Evolutionary conservation across 2,113 vertebrate species (phyloP), one percentile per base, ranked within the genome.

Genomic region (Anser brachyrhynchus): DNA sequence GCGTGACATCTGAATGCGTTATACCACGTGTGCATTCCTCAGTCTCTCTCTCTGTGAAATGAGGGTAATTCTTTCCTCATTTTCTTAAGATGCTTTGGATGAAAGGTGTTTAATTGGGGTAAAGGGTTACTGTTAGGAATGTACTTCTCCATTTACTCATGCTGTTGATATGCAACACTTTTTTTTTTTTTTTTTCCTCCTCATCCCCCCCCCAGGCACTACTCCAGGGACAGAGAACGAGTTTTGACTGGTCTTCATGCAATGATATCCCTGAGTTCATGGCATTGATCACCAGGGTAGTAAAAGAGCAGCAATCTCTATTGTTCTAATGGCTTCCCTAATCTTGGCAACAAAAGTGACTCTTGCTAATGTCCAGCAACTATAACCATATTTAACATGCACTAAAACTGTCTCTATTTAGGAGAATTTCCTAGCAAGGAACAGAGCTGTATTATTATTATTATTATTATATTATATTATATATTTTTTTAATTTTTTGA

Each of bases 81-180:
- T 80, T 71, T 80, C 54, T 37, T 61, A 66, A 71, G 87, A 37
- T 19, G 17, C 9, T 65, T 78, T 73, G 44, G 66, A 33, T 76
- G 69, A 89, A 93, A 87, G 58, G 70, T 66, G 58, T 84, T 93
- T 93, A 92, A 81, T 26, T 78, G 86, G 44, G 76, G 62, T 89
- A 25, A 94, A 93, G 52, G 54, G 8, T 90, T 90, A 23, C 22
- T 86, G 29, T 65, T 84, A 51, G 62, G 57, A 88, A 86, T n/a
- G 64, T 85, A 66, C 59, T 22, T 89, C 2, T 94, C 59, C 22
- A 84, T 66, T 49, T 87, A 65, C 54, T 90, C 5, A 2, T 59
- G 61, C 29, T 93, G 84, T 54, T 95, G 86, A 82, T 33, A 46
- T 59, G 69, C 9, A 69, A 29, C 12, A 20, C 28, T 69, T 8